phyloP scores from a whole-genome alignment of 2,888 invertebrate species.

The Spialia ferax region DNA sequence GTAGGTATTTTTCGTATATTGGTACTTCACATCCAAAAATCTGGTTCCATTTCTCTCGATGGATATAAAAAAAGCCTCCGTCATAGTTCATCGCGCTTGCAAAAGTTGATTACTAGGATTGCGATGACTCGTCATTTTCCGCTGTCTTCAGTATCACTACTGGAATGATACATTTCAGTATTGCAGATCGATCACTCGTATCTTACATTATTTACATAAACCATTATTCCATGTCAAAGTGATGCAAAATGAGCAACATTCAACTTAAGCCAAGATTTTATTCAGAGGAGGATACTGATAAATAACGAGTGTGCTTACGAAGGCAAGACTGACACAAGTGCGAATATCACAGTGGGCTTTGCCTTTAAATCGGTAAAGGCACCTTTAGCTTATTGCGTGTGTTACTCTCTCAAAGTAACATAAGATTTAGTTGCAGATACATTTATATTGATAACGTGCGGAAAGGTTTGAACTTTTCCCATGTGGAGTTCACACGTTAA shows the following conservation, averaged over 20 bases:
- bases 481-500: too few species aligned
- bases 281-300: constrained; percentile 35
- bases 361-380: constrained; percentile 30
- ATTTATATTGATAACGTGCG: too few species aligned
- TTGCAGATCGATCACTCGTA: constrained; percentile 29
- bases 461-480: too few species aligned
- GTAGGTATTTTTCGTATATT: too few species aligned
- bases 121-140: not conserved
- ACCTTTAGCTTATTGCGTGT: not conserved
- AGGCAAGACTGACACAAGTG: constrained; percentile 33
- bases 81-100: not conserved
- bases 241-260: constrained; percentile 39
- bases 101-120: not conserved
- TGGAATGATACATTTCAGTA: constrained; percentile 6
- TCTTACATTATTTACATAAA: constrained; percentile 32
- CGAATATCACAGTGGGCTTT: constrained; percentile 35
- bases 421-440: too few species aligned
- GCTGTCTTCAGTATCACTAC: not conserved
- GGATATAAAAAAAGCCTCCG: not conserved
- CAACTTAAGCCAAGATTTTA: constrained; percentile 39
- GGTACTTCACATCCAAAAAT: not conserved
- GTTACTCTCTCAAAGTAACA: too few species aligned
- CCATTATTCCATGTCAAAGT: constrained; percentile 37
- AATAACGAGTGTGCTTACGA: constrained; percentile 29
- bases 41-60: not conserved